Evolutionary conservation across 92 coral and sea anemone genomes (phyloP).

Genomic region (Blastomussa wellsi): DNA sequence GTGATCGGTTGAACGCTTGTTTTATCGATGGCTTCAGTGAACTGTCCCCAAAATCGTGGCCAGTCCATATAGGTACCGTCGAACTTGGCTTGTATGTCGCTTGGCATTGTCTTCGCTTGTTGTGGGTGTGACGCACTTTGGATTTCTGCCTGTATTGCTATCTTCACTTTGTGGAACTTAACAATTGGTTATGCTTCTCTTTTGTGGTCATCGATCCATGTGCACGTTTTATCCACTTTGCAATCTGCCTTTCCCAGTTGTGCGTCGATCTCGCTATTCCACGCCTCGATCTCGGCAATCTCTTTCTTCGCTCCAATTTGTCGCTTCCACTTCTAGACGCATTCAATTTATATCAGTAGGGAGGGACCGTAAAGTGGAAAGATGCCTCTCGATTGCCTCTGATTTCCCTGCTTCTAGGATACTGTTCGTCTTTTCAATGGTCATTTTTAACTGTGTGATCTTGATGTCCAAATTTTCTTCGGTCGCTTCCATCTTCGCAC

Average conservation of each 20-base stretch:
- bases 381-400: slow-evolving; percentile 31
- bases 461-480: neutral
- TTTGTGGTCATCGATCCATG: slow-evolving; percentile 38
- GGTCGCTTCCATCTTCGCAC: neutral
- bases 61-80: slow-evolving; percentile 52
- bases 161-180: slow-evolving; percentile 38
- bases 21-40: slow-evolving; percentile 45
- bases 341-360: neutral
- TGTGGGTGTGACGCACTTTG: slow-evolving; percentile 14
- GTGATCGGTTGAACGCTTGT: slow-evolving; percentile 34
- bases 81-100: slow-evolving; percentile 44
- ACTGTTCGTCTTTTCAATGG: neutral
- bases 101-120: slow-evolving; percentile 13
- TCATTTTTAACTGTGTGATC: slow-evolving; percentile 28
- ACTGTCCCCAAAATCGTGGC: slow-evolving; percentile 49
- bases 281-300: slow-evolving; percentile 27
- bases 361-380: neutral
- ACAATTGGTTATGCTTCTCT: slow-evolving; percentile 1
- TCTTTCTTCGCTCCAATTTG: slow-evolving; percentile 21
- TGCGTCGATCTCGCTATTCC: slow-evolving; percentile 18
- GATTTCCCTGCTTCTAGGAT: neutral
- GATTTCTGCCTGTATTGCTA: slow-evolving; percentile 40
- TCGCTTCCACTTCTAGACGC: slow-evolving; percentile 25
- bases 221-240: slow-evolving; percentile 15
- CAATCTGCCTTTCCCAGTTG: slow-evolving; percentile 33